phyloP scores from a whole-genome alignment of 2,797 vertebrate genomes.

The Euphonia xanthogaster region DNA sequence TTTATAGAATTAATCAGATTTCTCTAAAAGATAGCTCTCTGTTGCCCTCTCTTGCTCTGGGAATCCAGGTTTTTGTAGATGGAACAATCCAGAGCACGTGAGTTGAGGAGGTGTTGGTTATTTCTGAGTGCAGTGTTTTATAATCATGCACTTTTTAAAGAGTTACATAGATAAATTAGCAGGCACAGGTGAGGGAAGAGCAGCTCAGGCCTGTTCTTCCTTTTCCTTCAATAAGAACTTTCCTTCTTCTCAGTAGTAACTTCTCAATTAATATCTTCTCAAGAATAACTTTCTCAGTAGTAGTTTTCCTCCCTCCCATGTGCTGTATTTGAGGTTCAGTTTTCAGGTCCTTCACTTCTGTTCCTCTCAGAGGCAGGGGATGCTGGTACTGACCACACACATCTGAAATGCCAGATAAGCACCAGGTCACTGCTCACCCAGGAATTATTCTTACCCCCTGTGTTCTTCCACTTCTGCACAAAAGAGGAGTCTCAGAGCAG shows the following conservation, averaged over 20 bases:
- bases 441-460: background rate
- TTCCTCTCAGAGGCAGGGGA: fast-evolving
- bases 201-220: background rate
- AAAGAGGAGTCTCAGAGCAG: background rate
- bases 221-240: background rate
- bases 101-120: background rate
- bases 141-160: background rate
- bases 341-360: background rate
- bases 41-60: constrained; percentile 61
- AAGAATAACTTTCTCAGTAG: background rate
- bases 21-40: constrained; percentile 42
- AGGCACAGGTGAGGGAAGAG: background rate
- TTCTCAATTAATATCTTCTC: background rate
- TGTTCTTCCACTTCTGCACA: background rate
- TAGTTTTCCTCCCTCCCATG: background rate
- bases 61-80: background rate
- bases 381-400: background rate
- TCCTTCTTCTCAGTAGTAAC: background rate
- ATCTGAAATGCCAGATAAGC: background rate
- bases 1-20: background rate
- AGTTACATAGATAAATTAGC: background rate
- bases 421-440: background rate
- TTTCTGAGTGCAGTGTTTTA: background rate
- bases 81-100: background rate
- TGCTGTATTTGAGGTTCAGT: background rate